Base-by-base conservation (phyloP, 2,113 vertebrate genomes). In the Craseonycteris thonglongyai region DNA sequence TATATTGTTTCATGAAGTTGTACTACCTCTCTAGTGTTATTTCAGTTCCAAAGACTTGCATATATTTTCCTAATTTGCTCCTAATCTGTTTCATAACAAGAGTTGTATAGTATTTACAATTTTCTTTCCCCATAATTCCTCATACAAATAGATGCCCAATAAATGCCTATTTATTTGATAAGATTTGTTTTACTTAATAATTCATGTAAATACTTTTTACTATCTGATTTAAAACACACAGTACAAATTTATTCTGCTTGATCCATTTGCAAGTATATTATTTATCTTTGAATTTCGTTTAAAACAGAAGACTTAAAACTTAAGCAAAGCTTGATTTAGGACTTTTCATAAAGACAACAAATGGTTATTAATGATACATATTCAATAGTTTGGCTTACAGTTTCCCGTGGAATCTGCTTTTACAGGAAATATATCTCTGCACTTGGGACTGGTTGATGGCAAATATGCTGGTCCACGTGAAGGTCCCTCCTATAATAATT, bases 341-440 rank as follows among this genome's bases (percentile, higher is more conserved):
- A 49, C 12, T 56, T 76, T 65, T 19, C 22, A 66, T 58, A 91
- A 89, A 72, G 45, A 51, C 14, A 94, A 68, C 0, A 86, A 2
- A 49, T 30, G 28, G 5, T 88, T 72, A 82, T 47, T 88, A 68
- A 72, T 15, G 81, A 82, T 61, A 38, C 38, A 76, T 76, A 91
- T 76, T 75, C 49, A 75, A 56, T 5, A 89, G 47, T 71, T 86
- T 95, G 56, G 88, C 99, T 99, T 98, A 99, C 99, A 99, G 6
- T 99, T 99, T 99, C 89, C 99, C 99, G 0, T 99, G 99, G 78
- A 98, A 98, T 95, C 99, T 97, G 97, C 30, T 99, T 98, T 99
- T 99, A 98, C 99, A 99, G 59, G 99, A 98, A 95, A 99, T 99
- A 94, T 99, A 99, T 98, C 99, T 98, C 96, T 99, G 99, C 86